Evolutionary conservation across 1,140 invertebrate genomes (phyloP), one percentile per base, ranked within the genome.

Genomic region (Triops longicaudatus): DNA sequence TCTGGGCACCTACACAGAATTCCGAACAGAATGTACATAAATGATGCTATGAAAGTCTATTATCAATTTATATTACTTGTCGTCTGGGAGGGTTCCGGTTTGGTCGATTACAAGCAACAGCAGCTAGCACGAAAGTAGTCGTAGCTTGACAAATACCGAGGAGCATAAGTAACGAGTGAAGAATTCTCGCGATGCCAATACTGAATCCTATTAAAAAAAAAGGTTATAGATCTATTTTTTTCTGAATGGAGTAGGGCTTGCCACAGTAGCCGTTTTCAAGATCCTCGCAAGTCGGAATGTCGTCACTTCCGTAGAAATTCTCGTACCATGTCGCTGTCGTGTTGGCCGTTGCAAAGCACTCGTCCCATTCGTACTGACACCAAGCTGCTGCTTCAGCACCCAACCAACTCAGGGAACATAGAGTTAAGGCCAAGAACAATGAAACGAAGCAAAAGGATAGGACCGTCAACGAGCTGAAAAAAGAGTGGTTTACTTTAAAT

Each of bases 351-450:
- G 27, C 14, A 17, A 63, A 63, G 50, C 50, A 63, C 14, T 63
- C 17, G 10, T 44, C 22, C 76, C 71, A 44, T 37, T 73, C 44
- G 17, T 41, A 43, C 72, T 77, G 27, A 50, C 78, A 78, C 26
- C 50, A 72, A 17, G 72, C 11, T 14, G 78, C 50, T 11, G 78
- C 75, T 44, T 78, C 75, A 26, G 63, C 71, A 17, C 78, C 78
- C 22, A 78, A 50, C 78, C 78, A 78, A 76, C 78, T 76, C 22
- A 78, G 71, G 10, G 78, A 78, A 26, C 74, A 50, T 4, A 78
- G 78, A 31, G 78, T 78, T 75, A 78, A 22, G 5, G 78, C 78
- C 78, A 78, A 43, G 44, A 78, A 78, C 73, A 78, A 26, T 9
- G 78, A 76, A 7, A 77, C 63, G 22, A 78, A 73, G 75, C 78